Conservation (phyloP, 2,888 invertebrate genomes). For the Polymixis lichenea region DNA sequence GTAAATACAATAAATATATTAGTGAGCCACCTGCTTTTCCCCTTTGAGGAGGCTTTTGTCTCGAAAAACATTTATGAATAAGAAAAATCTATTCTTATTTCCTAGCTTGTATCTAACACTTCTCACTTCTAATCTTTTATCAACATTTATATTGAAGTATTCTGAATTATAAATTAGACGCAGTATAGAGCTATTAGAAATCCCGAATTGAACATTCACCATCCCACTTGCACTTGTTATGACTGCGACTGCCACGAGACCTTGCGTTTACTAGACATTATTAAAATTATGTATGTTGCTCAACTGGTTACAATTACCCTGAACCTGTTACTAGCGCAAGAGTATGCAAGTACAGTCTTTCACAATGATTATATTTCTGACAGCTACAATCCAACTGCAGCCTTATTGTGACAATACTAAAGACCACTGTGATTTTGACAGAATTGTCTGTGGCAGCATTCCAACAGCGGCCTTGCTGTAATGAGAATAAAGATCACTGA, state of each 20-base stretch:
- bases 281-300: background rate
- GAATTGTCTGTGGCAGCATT: background rate
- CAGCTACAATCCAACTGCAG: background rate
- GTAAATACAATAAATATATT: background rate
- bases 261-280: background rate
- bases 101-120: slow-evolving; percentile 54
- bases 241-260: background rate
- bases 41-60: background rate
- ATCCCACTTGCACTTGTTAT: background rate
- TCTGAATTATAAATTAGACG: slow-evolving; percentile 48
- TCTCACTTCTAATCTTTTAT: slow-evolving; percentile 50
- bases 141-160: slow-evolving; percentile 30
- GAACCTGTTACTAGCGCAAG: background rate
- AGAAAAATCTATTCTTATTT: slow-evolving; percentile 30
- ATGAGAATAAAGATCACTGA: background rate
- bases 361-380: background rate
- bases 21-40: background rate
- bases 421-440: background rate
- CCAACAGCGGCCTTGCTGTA: background rate
- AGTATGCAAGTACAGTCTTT: background rate
- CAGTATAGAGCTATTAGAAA: background rate
- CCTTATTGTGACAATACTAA: background rate
- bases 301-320: background rate
- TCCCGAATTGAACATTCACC: background rate
- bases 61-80: slow-evolving; percentile 49